phyloP scores from a whole-genome alignment of 2,888 invertebrate genomes.

The Glaucopsyche alexis region DNA sequence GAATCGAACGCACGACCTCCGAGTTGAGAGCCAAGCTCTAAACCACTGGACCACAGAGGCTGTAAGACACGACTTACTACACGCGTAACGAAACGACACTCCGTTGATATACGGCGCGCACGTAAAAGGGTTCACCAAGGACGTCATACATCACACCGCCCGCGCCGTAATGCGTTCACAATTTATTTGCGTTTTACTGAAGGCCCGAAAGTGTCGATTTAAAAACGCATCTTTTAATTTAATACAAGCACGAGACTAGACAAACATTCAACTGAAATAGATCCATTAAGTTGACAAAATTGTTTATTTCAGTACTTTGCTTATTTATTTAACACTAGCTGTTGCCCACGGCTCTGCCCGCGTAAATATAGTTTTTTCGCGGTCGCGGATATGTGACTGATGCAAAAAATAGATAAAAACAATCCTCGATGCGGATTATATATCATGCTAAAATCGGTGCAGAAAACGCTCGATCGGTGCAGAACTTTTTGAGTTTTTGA shows the following conservation, averaged over 20 bases:
- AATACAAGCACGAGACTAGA: slow-evolving; percentile 44
- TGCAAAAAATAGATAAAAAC: no score
- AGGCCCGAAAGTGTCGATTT: slow-evolving; percentile 56
- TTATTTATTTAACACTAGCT: not conserved
- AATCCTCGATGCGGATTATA: no score
- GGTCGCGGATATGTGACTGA: no score
- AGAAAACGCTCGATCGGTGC: no score
- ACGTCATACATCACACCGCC: slow-evolving; percentile 67
- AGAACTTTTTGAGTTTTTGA: no score
- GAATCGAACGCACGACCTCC: no score
- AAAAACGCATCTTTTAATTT: slow-evolving; percentile 52
- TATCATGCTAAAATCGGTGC: no score
- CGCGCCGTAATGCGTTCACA: slow-evolving; percentile 69
- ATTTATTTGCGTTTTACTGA: slow-evolving; percentile 72
- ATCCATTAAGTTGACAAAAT: slow-evolving; percentile 41
- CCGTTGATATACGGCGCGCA: slow-evolving; percentile 35
- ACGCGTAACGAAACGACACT: not conserved
- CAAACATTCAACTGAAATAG: slow-evolving; percentile 55
- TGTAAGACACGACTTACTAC: slow-evolving; percentile 16
- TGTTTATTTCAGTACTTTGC: slow-evolving; percentile 27
- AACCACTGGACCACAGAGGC: no score
- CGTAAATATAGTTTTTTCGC: no score
- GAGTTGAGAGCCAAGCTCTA: no score
- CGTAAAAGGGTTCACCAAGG: slow-evolving; percentile 60
- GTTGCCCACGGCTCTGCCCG: no score